Conservation (phyloP, 2,888 invertebrate genomes). For the Thera britannica region DNA sequence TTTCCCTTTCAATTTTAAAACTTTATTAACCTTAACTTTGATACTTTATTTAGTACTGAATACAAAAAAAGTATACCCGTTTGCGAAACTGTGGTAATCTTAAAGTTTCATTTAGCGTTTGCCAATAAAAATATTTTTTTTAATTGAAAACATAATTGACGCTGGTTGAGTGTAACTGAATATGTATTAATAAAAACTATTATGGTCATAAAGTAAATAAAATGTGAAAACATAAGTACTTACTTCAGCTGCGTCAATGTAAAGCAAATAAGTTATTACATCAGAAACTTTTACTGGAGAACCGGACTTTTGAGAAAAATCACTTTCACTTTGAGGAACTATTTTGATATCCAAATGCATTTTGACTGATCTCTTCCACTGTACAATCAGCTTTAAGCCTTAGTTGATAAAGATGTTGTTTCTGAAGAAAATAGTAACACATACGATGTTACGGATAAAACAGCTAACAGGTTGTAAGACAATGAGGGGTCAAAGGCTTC, state of each 20-base stretch:
- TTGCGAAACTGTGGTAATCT: no score
- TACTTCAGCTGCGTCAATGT: constrained; percentile 45
- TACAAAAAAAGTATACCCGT: no score
- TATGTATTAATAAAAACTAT: background rate
- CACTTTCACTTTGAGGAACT: constrained; percentile 73
- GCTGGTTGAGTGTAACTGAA: background rate
- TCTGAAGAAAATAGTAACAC: constrained; percentile 16
- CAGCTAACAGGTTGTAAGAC: constrained; percentile 57
- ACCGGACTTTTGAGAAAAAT: constrained; percentile 73
- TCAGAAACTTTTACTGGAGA: constrained; percentile 78
- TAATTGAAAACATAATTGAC: background rate
- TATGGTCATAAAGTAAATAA: constrained; percentile 4
- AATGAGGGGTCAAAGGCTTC: constrained; percentile 73
- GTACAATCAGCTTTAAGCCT: constrained; percentile 40
- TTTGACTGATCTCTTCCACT: constrained; percentile 10
- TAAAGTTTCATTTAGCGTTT: no score
- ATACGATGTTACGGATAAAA: constrained; percentile 33
- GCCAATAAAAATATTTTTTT: no score
- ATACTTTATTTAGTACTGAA: no score
- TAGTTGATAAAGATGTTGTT: constrained; percentile 38
- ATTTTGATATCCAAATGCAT: constrained; percentile 30
- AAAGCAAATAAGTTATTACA: constrained; percentile 68
- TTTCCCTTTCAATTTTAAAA: no score
- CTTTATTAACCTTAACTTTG: no score
- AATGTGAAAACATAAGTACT: constrained; percentile 6